phyloP scores from a whole-genome alignment of 92 coral and sea anemone species.

The Muricea muricata region DNA sequence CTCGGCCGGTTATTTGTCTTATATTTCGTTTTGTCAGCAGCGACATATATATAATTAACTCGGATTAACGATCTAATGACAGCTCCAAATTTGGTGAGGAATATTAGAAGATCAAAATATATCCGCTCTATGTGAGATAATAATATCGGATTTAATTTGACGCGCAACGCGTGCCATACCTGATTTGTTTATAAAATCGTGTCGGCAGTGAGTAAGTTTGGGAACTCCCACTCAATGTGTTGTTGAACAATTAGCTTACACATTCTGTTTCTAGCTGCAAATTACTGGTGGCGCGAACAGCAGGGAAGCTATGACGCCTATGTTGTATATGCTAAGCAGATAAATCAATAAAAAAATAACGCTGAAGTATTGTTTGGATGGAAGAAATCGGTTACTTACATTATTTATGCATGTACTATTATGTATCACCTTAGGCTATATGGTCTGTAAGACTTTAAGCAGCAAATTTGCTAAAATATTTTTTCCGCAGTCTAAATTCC shows the following conservation, averaged over 20 bases:
- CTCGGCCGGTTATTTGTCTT: constrained; percentile 3
- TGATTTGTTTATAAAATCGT: constrained; percentile 32
- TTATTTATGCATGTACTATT: too few relatives aligned
- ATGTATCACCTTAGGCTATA: too few relatives aligned
- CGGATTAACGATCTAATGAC: constrained; percentile 25
- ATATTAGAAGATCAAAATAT: constrained; percentile 31
- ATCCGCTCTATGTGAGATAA: constrained; percentile 17
- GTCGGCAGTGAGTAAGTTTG: constrained; percentile 17
- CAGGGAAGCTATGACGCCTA: too few relatives aligned
- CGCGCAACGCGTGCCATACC: constrained; percentile 40
- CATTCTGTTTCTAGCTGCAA: not conserved
- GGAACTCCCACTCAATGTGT: constrained; percentile 36
- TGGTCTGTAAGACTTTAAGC: too few relatives aligned
- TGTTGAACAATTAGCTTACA: not conserved
- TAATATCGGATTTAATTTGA: constrained; percentile 24
- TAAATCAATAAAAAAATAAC: not conserved
- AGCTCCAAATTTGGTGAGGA: not conserved
- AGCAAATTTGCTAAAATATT: too few relatives aligned
- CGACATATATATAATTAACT: constrained; percentile 6
- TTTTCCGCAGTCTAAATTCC: too few relatives aligned
- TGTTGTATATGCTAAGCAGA: not conserved
- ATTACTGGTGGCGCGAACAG: not conserved
- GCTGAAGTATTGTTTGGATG: too few relatives aligned
- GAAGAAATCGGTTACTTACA: too few relatives aligned
- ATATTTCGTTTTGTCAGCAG: not conserved